Evolutionary conservation across 2,888 invertebrate species (phyloP).

Genomic region (Pemphredon lugubris): DNA sequence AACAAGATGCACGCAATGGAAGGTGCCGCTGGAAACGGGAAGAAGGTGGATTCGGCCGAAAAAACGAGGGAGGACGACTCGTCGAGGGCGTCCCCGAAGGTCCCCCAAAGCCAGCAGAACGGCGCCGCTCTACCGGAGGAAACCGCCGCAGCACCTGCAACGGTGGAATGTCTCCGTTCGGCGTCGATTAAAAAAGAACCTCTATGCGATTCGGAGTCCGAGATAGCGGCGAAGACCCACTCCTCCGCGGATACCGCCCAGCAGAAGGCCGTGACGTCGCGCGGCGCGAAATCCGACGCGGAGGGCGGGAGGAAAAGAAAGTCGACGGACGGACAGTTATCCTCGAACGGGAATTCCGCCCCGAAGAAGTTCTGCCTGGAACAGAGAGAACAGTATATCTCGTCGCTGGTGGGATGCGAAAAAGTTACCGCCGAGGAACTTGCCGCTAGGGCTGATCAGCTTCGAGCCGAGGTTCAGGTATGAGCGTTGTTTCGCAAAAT

Average conservation of each 20-base stretch:
- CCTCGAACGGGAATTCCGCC: constrained; percentile 65
- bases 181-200: constrained; percentile 50
- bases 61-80: constrained; percentile 68
- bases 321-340: constrained; percentile 63
- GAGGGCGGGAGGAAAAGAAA: constrained; percentile 63
- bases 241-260: constrained; percentile 19
- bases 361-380: constrained; percentile 75
- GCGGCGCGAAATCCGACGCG: constrained; percentile 41
- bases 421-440: constrained; percentile 75
- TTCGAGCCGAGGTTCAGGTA: constrained; percentile 77
- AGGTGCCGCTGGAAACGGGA: constrained; percentile 81
- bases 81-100: constrained; percentile 72
- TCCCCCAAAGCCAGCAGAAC: constrained; percentile 77
- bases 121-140: constrained; percentile 78
- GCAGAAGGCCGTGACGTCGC: constrained; percentile 29
- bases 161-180: constrained; percentile 42
- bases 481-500: neutral
- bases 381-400: constrained; percentile 76
- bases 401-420: constrained; percentile 76
- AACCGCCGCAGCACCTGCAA: constrained; percentile 71
- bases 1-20: constrained; percentile 86
- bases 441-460: constrained; percentile 73
- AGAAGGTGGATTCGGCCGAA: constrained; percentile 71
- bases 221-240: constrained; percentile 29
- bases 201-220: constrained; percentile 46